Evolutionary conservation across 2,113 vertebrate genomes (phyloP).

Genomic region (Mugil cephalus): DNA sequence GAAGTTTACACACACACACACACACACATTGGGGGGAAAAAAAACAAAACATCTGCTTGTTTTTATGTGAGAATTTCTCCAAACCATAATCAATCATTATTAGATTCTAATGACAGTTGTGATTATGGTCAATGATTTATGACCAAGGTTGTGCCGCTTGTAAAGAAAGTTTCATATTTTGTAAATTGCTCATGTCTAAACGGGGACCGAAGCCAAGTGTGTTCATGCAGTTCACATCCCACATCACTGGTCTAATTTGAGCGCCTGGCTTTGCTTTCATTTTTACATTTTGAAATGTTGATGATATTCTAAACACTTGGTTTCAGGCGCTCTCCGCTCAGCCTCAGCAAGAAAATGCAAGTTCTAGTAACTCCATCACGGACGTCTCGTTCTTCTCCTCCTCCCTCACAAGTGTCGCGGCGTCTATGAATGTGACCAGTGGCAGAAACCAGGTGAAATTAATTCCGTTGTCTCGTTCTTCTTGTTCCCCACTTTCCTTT

Average conservation of each 20-base stretch:
- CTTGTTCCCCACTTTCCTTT: not conserved
- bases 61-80: not conserved
- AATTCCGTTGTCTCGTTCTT: not conserved
- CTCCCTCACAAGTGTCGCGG: conserved; percentile 58
- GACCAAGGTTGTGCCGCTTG: no score
- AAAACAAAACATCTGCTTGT: not conserved
- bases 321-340: conserved; percentile 40
- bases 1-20: not conserved
- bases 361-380: conserved; percentile 57
- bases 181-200: not conserved
- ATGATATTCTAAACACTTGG: conserved; percentile 7
- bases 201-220: not conserved
- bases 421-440: conserved; percentile 42
- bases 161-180: not conserved
- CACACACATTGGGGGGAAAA: no score
- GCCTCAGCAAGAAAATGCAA: conserved; percentile 61
- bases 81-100: not conserved
- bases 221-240: not conserved
- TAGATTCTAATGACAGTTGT: not conserved
- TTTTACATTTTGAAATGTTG: not conserved
- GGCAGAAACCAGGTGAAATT: conserved; percentile 64
- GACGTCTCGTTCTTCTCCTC: conserved; percentile 77
- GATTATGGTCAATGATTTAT: no score
- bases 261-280: not conserved
- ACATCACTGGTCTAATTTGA: conserved; percentile 8